Percentiles rank a stretch among this genome's conserved stretches.
Evolutionary conservation across 2,888 invertebrate species (phyloP).

Genomic region (Pomacea canaliculata): DNA sequence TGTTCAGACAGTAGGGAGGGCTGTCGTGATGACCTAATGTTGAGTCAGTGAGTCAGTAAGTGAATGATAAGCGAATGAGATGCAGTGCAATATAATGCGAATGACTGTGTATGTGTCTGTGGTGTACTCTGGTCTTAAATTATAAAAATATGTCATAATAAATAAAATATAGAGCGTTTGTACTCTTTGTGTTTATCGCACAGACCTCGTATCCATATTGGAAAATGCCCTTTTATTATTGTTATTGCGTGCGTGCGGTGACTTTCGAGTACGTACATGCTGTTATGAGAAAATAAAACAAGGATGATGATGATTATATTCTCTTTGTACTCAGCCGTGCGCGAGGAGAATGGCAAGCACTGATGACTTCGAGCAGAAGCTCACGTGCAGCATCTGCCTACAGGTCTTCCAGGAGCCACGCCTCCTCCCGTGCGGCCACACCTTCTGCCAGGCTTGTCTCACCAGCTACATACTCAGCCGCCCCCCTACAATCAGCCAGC

Average conservation of each 20-base stretch:
- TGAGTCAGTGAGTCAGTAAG: too few species aligned
- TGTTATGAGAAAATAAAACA: neutral
- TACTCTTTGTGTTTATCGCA: too few species aligned
- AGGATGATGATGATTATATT: neutral
- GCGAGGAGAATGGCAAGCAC: slow-evolving; percentile 8
- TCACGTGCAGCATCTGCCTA: slow-evolving; percentile 28
- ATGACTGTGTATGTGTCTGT: neutral
- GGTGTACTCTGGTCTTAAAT: too few species aligned
- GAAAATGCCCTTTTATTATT: too few species aligned
- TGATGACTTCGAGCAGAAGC: slow-evolving; percentile 25
- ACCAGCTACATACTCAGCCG: slow-evolving; percentile 11
- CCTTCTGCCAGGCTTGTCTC: slow-evolving; percentile 24
- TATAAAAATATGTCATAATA: too few species aligned
- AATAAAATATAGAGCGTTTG: too few species aligned
- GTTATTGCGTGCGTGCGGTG: too few species aligned
- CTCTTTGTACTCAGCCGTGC: too few species aligned
- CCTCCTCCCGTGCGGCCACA: slow-evolving; percentile 29
- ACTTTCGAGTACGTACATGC: neutral
- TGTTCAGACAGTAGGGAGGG: too few species aligned
- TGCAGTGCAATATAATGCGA: neutral
- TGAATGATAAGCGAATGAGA: too few species aligned
- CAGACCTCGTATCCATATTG: too few species aligned
- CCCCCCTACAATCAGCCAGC: slow-evolving; percentile 1
- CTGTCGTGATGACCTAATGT: too few species aligned
- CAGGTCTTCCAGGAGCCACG: slow-evolving; percentile 25